These are phyloP conservation scores for Parasteatoda tepidariorum DNA, from an alignment of 1,140 invertebrate species.

Conservation along the genomic window DNA sequence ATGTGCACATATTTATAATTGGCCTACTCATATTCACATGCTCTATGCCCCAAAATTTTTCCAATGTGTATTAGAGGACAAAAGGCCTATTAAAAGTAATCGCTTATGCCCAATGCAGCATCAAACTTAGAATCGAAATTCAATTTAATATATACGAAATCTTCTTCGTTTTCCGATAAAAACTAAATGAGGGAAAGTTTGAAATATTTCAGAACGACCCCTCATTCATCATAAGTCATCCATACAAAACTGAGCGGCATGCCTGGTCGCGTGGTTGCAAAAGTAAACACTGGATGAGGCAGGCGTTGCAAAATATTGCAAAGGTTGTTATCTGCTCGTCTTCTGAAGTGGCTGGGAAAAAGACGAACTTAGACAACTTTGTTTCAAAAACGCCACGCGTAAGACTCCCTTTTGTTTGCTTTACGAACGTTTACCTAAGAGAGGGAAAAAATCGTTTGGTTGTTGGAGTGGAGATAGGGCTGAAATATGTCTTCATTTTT, in stretches of 20 bases:
- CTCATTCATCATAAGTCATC: no score
- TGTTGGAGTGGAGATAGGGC: background rate
- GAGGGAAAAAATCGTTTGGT: background rate
- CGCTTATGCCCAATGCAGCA: no score
- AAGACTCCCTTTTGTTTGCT: background rate
- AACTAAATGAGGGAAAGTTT: no score
- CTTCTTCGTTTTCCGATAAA: no score
- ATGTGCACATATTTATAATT: no score
- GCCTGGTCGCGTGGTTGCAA: background rate
- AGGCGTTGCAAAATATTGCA: constrained; percentile 24
- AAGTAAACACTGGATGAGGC: constrained; percentile 14
- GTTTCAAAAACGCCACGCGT: constrained; percentile 19
- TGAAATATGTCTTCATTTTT: background rate
- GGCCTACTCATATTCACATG: no score
- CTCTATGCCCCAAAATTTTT: no score
- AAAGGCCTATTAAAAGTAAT: no score
- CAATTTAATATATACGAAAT: no score
- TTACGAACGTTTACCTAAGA: background rate
- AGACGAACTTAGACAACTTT: constrained; percentile 5
- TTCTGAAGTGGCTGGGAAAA: constrained; percentile 12
- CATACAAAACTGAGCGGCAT: background rate
- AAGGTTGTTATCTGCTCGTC: constrained; percentile 30
- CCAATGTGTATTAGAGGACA: no score
- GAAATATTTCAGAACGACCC: no score
- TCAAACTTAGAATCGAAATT: no score